phyloP scores from a whole-genome alignment of 2,113 vertebrate genomes.

The Tiliqua scincoides region DNA sequence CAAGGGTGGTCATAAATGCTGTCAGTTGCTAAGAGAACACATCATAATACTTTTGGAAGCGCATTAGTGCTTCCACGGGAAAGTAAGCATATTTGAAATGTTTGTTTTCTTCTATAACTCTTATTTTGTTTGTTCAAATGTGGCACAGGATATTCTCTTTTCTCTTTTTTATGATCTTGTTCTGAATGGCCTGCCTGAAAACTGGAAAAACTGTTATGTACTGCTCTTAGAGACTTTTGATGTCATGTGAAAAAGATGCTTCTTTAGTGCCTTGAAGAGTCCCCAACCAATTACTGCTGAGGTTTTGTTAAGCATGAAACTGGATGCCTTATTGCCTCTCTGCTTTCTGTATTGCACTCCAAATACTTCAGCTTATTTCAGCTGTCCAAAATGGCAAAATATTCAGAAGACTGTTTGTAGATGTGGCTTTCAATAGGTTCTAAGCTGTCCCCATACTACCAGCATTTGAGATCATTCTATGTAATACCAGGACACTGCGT shows the following conservation, averaged over 20 bases:
- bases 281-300: slow-evolving; percentile 16
- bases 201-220: neutral
- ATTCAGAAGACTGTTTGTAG: neutral
- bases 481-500: neutral
- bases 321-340: slow-evolving; percentile 1
- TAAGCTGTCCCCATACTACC: neutral
- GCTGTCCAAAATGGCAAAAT: neutral
- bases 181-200: slow-evolving; percentile 13
- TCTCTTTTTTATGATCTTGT: neutral
- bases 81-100: slow-evolving; percentile 1
- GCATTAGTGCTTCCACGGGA: neutral
- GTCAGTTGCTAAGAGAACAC: neutral
- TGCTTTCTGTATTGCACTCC: neutral
- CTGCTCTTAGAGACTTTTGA: slow-evolving; percentile 7
- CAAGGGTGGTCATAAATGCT: neutral
- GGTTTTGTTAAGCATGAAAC: slow-evolving; percentile 9
- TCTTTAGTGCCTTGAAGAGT: slow-evolving; percentile 4
- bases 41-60: neutral
- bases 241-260: slow-evolving; percentile 2
- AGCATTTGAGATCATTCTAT: neutral
- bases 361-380: neutral
- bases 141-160: neutral
- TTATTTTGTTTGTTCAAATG: slow-evolving; percentile 11
- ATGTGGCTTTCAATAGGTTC: neutral
- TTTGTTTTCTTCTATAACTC: neutral